Base-by-base conservation (phyloP, 2,888 invertebrate genomes). In the Petrolisthes manimaculis region DNA sequence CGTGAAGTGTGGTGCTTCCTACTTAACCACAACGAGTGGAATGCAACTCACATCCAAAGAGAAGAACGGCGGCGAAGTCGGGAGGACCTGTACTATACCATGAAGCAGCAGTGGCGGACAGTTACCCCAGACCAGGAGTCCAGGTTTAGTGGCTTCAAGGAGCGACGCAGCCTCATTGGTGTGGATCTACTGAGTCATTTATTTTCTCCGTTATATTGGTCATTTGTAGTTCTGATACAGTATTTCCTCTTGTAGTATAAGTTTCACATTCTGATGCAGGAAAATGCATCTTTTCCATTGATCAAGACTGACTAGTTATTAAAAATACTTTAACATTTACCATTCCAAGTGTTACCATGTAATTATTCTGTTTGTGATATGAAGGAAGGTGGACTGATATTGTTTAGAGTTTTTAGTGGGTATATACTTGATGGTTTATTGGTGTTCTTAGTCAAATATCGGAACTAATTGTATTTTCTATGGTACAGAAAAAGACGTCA, bases 101-200 rank as follows among this genome's bases (percentile, higher is more conserved):
- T 99, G 98, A 99, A 99, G 93, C 94, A 97, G 37, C 99, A 99
- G 93, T 99, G 99, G 99, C 95, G 96, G 91, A 96, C 97, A 0
- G 97, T 99, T 94, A 96, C 96, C 0, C 95, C 95, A 21, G 95
- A 95, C 0, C 99, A 99, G 93, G 98, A 99, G 93, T 94, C 61
- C 8, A 81, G 89, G 37, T 91, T 90, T 67, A 83, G 78, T 69
- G 91, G 88, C 37, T 88, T 90, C 80, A 90, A 88, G 54, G 91
- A 91, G 37, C 84, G 91, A n/a, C 82, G 85, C 53, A 89, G 89
- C 21, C 86, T 91, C 69, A 90, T 91, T 24, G 91, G 90, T 91
- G 55, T 5, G 85, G 61, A 21, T 71, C n/a, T 53, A 2, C 9
- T n/a, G 51, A 9, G 67, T 5, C 37, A 24, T 18, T 18, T 24